Base-by-base conservation (phyloP, 1,140 invertebrate species). In the Agrilus planipennis region DNA sequence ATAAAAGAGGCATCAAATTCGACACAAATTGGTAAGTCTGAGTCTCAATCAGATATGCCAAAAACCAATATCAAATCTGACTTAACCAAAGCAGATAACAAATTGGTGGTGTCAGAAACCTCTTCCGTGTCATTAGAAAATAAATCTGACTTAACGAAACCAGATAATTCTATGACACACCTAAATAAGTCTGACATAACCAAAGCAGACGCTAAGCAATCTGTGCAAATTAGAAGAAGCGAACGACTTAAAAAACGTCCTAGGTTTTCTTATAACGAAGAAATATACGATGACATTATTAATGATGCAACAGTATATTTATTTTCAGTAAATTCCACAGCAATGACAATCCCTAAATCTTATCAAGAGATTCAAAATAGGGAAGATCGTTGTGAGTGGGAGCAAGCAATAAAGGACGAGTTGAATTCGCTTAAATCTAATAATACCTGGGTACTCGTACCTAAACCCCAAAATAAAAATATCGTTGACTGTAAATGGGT, bases 151-250 rank as follows among this genome's bases (percentile, higher is more conserved):
- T 9, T 5, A 23, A 32, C n/a, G 12, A 20, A 15, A 9, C 10
- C 27, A 40, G 9, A 31, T 15, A 17, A 27, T 19, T 23, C 23
- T 12, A 25, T 20, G 23, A 14, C 15, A 21, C 12, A 5, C 18
- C 9, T 31, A 10, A 32, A 17, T 14, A 41, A 41, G 12, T 32
- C 39, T 31, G 21, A 19, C n/a, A 34, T 5, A n/a, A 25, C n/a
- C n/a, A 9, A 28, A 6, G 11, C 11, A 23, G 6, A 16, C 7
- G 19, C 12, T 18, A 9, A 18, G 21, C 27, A 16, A 7, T 19
- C 12, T 38, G 5, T 23, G 15, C 11, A 37, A 37, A 15, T 37
- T 20, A 42, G 39, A 39, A 41, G 22, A 45, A 45, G 44, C 20
- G 31, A 41, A 15, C 25, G 39, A 23, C 5, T 42, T 22, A 42